Conservation (phyloP, 2,888 invertebrate species). For the Mycalesis mineus region DNA sequence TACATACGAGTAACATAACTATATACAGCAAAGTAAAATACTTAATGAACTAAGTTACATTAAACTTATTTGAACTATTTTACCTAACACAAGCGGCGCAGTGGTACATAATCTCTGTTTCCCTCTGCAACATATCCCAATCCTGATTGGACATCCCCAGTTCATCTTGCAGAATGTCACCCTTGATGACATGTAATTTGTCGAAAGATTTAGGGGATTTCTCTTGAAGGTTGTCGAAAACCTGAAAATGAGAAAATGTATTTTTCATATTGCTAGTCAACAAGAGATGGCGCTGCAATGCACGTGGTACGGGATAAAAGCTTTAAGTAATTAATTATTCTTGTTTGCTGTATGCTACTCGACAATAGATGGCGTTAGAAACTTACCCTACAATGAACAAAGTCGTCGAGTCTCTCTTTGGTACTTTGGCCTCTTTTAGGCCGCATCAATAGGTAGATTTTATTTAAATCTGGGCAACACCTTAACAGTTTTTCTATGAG, state of each 20-base stretch:
- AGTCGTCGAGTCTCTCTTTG: constrained; percentile 79
- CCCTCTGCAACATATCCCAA: constrained; percentile 75
- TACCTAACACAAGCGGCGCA: constrained; percentile 90
- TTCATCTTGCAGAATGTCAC: constrained; percentile 80
- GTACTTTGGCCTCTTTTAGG: constrained; percentile 83
- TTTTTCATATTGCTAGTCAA: neutral
- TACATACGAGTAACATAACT: too few relatives aligned
- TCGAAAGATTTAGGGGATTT: constrained; percentile 75
- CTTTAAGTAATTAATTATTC: too few relatives aligned
- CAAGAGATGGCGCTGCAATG: constrained; percentile 4
- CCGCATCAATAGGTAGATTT: constrained; percentile 84
- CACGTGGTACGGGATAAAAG: neutral
- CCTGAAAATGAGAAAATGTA: constrained; percentile 43
- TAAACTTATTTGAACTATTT: too few relatives aligned
- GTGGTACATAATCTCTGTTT: constrained; percentile 86
- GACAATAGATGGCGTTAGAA: neutral
- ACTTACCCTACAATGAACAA: constrained; percentile 71
- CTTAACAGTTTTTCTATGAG: constrained; percentile 87
- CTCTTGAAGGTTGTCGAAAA: constrained; percentile 76
- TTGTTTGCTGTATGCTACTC: too few relatives aligned
- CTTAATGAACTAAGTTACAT: too few relatives aligned
- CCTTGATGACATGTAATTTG: constrained; percentile 82
- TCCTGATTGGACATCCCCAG: constrained; percentile 80
- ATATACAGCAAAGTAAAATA: too few relatives aligned
- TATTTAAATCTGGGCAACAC: constrained; percentile 82